phyloP scores from a whole-genome alignment of 2,888 invertebrate genomes.

The Luffia ferchaultella region DNA sequence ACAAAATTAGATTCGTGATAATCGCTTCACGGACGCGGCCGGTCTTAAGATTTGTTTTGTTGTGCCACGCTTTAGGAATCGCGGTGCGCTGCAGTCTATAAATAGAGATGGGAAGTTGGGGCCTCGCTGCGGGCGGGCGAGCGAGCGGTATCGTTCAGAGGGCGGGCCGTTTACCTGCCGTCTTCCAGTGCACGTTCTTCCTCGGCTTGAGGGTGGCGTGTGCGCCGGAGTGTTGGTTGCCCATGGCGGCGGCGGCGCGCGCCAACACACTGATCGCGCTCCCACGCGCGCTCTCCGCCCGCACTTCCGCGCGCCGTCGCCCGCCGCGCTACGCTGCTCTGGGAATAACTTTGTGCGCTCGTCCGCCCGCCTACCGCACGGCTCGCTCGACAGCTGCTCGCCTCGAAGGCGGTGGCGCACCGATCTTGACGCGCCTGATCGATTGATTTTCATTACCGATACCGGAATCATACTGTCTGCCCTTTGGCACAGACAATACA shows the following conservation, averaged over 20 bases:
- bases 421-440: background rate
- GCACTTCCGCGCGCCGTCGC: slow-evolving; percentile 23
- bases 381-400: too few species aligned
- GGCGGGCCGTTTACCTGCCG: slow-evolving; percentile 72
- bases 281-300: slow-evolving; percentile 28
- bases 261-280: slow-evolving; percentile 46
- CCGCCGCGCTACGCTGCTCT: slow-evolving; percentile 20
- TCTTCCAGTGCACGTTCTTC: slow-evolving; percentile 86
- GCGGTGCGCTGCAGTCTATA: slow-evolving; percentile 45
- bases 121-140: background rate
- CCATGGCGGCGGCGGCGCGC: slow-evolving; percentile 63
- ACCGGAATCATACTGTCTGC: too few species aligned
- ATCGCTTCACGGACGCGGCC: slow-evolving; percentile 54
- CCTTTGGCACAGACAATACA: too few species aligned
- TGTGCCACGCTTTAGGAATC: slow-evolving; percentile 55
- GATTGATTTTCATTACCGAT: background rate
- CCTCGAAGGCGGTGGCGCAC: background rate
- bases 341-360: background rate
- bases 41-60: slow-evolving; percentile 62
- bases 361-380: background rate
- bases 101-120: slow-evolving; percentile 32
- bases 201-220: slow-evolving; percentile 64
- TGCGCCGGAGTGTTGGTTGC: slow-evolving; percentile 59
- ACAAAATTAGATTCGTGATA: slow-evolving; percentile 56
- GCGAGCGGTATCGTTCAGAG: background rate